Percentiles rank a stretch among this genome's conserved stretches.
phyloP scores from a whole-genome alignment of 2,113 vertebrate species.

The Pelecanus crispus region DNA sequence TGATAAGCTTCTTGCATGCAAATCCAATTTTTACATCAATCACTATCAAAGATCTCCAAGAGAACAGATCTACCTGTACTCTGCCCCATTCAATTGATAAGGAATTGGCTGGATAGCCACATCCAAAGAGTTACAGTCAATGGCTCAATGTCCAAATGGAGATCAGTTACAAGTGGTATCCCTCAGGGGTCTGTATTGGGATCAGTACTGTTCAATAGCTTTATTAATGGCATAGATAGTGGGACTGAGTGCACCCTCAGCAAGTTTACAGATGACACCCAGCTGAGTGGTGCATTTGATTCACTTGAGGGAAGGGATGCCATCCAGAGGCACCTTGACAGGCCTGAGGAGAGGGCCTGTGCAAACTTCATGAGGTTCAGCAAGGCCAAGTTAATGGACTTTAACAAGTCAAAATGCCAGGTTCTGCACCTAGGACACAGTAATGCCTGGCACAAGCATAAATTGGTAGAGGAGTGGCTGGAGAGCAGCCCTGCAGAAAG shows the following conservation, averaged over 20 bases:
- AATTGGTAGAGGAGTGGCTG: neutral
- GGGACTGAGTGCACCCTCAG: neutral
- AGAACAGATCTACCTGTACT: neutral
- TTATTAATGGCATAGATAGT: neutral
- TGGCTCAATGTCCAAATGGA: neutral
- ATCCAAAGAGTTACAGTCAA: neutral
- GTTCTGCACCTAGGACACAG: neutral
- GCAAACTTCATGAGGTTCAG: neutral
- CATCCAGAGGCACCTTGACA: neutral
- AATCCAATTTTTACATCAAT: neutral
- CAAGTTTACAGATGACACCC: neutral
- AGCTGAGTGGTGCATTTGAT: neutral
- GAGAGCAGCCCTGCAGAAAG: neutral
- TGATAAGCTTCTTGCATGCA: neutral
- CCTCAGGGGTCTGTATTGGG: neutral
- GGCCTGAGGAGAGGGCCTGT: neutral
- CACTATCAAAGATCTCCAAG: neutral
- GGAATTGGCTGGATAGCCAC: neutral
- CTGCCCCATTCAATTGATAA: neutral
- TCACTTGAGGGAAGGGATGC: neutral
- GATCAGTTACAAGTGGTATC: neutral
- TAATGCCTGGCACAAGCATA: neutral
- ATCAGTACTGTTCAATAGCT: neutral
- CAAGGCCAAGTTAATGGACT: neutral
- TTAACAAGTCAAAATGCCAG: neutral